phyloP scores from a whole-genome alignment of 2,888 invertebrate species.

The Aleiodes alternator region DNA sequence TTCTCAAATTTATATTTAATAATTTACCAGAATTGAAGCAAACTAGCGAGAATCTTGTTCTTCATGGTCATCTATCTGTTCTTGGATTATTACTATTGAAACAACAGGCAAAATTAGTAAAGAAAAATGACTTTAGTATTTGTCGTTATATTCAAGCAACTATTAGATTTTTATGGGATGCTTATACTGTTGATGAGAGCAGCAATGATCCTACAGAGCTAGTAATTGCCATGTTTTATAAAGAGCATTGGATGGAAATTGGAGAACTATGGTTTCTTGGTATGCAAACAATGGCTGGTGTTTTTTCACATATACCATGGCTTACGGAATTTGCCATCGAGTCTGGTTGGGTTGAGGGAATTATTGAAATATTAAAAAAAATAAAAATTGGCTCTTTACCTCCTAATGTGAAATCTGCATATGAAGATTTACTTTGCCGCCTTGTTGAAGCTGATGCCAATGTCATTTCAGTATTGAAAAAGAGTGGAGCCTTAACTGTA shows the following conservation, averaged over 20 bases:
- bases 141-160: conserved; percentile 93
- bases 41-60: conserved; percentile 87
- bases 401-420: conserved; percentile 91
- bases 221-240: conserved; percentile 90
- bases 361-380: conserved; percentile 87
- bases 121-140: conserved; percentile 92
- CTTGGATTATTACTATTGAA: conserved; percentile 89
- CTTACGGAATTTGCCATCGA: conserved; percentile 93
- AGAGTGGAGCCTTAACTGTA: conserved; percentile 87
- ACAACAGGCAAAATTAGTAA: conserved; percentile 88
- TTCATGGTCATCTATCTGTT: conserved; percentile 90
- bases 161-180: conserved; percentile 94
- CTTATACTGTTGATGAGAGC: conserved; percentile 92
- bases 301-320: conserved; percentile 90
- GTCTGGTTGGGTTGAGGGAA: conserved; percentile 95
- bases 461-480: conserved; percentile 86
- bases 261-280: conserved; percentile 95
- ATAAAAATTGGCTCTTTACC: conserved; percentile 89
- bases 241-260: conserved; percentile 92
- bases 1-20: conserved; percentile 90
- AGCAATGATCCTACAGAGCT: conserved; percentile 88
- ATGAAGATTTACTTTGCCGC: conserved; percentile 92
- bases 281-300: conserved; percentile 93
- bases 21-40: conserved; percentile 90
- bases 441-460: conserved; percentile 87